phyloP scores from a whole-genome alignment of 2,113 vertebrate species.

The Esox niger region DNA sequence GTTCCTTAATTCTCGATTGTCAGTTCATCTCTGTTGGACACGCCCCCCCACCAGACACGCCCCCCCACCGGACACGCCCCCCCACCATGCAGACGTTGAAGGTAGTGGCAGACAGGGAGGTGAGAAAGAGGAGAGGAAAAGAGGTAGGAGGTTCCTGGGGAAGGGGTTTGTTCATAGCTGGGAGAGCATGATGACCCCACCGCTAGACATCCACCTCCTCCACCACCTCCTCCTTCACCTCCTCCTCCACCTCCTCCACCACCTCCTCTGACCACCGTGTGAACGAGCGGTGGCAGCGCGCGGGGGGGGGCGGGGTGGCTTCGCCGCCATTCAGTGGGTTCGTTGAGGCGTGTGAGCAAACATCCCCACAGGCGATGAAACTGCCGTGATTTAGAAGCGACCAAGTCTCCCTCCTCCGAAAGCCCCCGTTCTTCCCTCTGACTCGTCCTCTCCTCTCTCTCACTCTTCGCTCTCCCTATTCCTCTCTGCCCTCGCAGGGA shows the following conservation, averaged over 20 bases:
- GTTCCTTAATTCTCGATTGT: not conserved
- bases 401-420: constrained; percentile 26
- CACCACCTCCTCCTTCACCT: too few relatives aligned
- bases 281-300: constrained; percentile 21
- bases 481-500: constrained; percentile 38
- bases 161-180: constrained; percentile 31
- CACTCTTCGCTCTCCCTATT: constrained; percentile 28
- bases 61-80: not conserved
- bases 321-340: constrained; percentile 32
- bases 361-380: constrained; percentile 64
- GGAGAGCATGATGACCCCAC: constrained; percentile 34
- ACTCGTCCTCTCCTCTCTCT: constrained; percentile 40
- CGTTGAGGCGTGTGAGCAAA: constrained; percentile 39
- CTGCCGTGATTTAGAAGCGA: constrained; percentile 68
- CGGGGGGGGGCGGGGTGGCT: constrained; percentile 21
- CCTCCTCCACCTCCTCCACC: too few relatives aligned
- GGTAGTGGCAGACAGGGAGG: not conserved
- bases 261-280: constrained; percentile 13
- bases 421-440: not conserved
- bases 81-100: not conserved
- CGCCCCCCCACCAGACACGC: not conserved
- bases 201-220: not conserved
- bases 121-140: not conserved
- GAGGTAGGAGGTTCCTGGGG: constrained; percentile 11
- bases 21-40: not conserved